Base-by-base conservation (phyloP, 2,888 invertebrate species). In the Augiades crinisus region DNA sequence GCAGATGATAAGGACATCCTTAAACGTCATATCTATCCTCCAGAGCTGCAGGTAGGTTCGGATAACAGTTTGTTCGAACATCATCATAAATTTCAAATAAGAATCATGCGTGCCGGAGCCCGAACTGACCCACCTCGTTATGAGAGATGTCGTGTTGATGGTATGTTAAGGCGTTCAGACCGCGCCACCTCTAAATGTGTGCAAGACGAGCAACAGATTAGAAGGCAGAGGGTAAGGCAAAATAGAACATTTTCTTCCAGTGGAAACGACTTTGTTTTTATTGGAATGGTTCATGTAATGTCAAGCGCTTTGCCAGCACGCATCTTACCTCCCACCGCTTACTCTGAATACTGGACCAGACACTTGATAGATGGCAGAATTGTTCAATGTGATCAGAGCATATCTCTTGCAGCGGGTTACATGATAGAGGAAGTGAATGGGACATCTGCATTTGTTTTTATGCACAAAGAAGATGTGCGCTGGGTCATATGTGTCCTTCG, bases 361-460 rank as follows among this genome's bases (percentile, higher is more conserved):
- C 98, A 98, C 82, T 90, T 95, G 51, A 92, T 97, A 46, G 97
- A 97, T 85, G 97, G 98, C 0, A 92, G 95, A 38, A 97, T 98
- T 60, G 94, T 97, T 43, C 96, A 95, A 73, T 95, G 96, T 75
- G 98, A 98, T 77, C 97, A 97, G 74, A 93, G 97, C 70, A 96
- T 98, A 70, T 96, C 97, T 5, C 87, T 96, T 53, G 94, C 97
- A 8, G 95, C 95, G 47, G 98, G 98, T 2, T 96, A 96, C 72
- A 93, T 98, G 93, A 94, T 95, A 7, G 94, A 95, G 63, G 98
- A 98, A 86, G 95, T 97, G 1, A 93, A 94, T 6, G 97, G 97
- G n/a, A 89, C 93, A 54, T 96, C 95, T 58, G 97, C 97, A 6
- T 98, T 98, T 79, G 92, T 93, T 49, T 97, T 95, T 74, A 97